Base-by-base conservation (phyloP, 1,140 invertebrate genomes). In the Drosophila suzukii region DNA sequence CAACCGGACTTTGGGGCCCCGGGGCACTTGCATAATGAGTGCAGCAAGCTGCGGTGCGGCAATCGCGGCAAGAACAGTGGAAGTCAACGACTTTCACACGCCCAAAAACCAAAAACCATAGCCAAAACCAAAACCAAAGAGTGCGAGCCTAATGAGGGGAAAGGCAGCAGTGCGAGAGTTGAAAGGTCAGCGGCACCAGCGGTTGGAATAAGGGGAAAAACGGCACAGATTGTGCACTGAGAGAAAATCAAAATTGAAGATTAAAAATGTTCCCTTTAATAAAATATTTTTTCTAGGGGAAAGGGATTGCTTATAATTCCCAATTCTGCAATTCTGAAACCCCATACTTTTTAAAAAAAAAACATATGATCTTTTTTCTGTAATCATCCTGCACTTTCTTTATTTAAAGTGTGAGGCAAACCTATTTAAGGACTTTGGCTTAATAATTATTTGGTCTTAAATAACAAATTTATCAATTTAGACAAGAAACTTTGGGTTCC, bases 81-180 rank as follows among this genome's bases (percentile, higher is more conserved):
- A 57, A 66, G 68, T 63, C 76, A 83, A 73, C 56, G 77, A 68
- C 83, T 86, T 86, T 86, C 82, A 86, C 82, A 86, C 82, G 83
- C 83, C 79, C 65, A 60, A 85, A 81, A 63, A 53, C 32, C 56
- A 44, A 61, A 39, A 58, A 5, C 36, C 27, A n/a, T 36, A 34
- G 15, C 11, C 50, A 8, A 34, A 53, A 53, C 39, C 38, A 46
- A 32, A 50, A 34, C 43, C 39, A 46, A 71, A 75, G 43, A 41
- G 15, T 49, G 55, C 13, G 43, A 34, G 61, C 44, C 68, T 71
- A 72, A 72, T 72, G 66, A 73, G 71, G 68, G 51, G 36, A 71
- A 57, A 72, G 65, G 65, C 78, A 81, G 55, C 36, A 51, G 63
- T 73, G 72, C 39, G 38, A 75, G 59, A 76, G 75, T 78, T 78